Percentiles rank a stretch among this genome's conserved stretches.
These are phyloP conservation scores for Felis chaus DNA, from an alignment of 2,113 vertebrate genomes.

Conservation along the genomic window DNA sequence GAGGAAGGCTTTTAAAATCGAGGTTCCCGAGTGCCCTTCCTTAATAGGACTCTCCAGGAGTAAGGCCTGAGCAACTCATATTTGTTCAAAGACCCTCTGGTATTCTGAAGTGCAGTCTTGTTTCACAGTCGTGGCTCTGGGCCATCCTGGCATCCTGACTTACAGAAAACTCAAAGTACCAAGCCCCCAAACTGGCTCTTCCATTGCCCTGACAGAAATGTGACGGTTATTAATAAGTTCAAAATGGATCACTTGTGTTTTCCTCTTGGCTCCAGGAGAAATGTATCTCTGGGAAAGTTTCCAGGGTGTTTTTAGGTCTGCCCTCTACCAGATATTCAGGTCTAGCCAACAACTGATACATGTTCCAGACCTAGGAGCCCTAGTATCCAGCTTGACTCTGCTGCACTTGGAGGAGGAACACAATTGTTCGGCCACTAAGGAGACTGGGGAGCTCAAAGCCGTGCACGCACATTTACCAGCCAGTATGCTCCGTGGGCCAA, in stretches of 20 bases:
- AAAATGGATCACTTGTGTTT: slow-evolving; percentile 49
- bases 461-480: neutral
- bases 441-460: neutral
- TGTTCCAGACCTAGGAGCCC: neutral
- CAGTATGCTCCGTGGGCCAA: neutral
- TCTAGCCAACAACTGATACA: slow-evolving; percentile 27
- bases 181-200: neutral
- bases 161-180: neutral
- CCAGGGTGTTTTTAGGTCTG: slow-evolving; percentile 64
- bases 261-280: slow-evolving; percentile 62
- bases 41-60: neutral
- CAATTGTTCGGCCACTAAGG: neutral
- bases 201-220: slow-evolving; percentile 10
- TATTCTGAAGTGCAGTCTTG: neutral
- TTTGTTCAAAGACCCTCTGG: neutral
- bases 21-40: neutral
- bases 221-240: slow-evolving; percentile 67
- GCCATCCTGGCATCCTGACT: neutral
- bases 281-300: slow-evolving; percentile 68
- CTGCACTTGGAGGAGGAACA: neutral
- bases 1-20: neutral
- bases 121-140: neutral
- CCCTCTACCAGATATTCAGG: slow-evolving; percentile 54
- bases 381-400: neutral
- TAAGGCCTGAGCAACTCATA: neutral